phyloP scores from a whole-genome alignment of 2,113 vertebrate genomes.

The Nesospiza acunhae region DNA sequence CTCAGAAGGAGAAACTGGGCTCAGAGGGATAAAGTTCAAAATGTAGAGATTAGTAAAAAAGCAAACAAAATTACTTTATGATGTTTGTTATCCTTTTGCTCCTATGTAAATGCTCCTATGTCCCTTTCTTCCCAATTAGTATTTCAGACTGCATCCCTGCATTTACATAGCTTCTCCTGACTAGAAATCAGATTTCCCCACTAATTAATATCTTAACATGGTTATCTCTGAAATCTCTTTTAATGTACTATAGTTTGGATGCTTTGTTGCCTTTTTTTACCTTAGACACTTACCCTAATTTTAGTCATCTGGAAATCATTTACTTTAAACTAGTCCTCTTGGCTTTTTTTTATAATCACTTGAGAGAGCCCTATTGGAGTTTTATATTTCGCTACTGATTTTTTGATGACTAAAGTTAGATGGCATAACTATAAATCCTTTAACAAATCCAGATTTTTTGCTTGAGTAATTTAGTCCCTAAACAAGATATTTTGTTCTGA shows the following conservation, averaged over 20 bases:
- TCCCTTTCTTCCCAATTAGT: neutral
- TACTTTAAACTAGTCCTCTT: neutral
- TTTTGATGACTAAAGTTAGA: neutral
- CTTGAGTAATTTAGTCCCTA: neutral
- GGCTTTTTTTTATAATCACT: neutral
- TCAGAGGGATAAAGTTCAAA: constrained; percentile 34
- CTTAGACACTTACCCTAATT: neutral
- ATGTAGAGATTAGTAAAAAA: neutral
- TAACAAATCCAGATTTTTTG: neutral
- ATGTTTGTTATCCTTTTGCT: constrained; percentile 33
- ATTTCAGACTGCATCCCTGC: constrained; percentile 31
- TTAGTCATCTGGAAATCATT: neutral
- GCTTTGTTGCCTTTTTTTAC: neutral
- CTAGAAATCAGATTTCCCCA: neutral
- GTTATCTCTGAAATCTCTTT: neutral
- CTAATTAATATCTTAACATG: neutral
- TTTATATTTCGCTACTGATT: neutral
- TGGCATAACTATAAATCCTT: neutral
- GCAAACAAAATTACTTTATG: neutral
- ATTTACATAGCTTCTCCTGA: neutral
- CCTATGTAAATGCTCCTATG: neutral
- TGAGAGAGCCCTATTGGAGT: neutral
- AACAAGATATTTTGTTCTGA: neutral
- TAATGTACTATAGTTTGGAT: neutral
- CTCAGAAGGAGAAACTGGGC: neutral